phyloP scores from a whole-genome alignment of 2,888 invertebrate species.

The Tiphia femorata region DNA sequence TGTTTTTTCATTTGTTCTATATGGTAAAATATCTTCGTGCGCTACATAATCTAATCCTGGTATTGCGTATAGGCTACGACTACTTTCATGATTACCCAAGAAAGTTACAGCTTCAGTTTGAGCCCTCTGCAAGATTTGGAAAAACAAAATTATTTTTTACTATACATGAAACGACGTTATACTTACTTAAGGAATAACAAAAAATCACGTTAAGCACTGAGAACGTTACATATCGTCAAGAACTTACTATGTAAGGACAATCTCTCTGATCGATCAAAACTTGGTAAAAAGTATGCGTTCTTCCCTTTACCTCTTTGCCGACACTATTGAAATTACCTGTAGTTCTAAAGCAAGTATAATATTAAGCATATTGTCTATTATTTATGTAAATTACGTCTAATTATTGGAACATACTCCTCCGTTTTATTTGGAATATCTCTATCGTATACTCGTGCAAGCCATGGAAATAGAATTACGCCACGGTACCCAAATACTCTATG shows the following conservation, averaged over 20 bases:
- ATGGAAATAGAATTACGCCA: slow-evolving; percentile 96
- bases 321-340: slow-evolving; percentile 69
- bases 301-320: slow-evolving; percentile 89
- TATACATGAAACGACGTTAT: too few species aligned
- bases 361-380: not conserved
- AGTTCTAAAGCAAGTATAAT: slow-evolving; percentile 40
- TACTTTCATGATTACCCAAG: slow-evolving; percentile 95
- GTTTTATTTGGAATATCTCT: slow-evolving; percentile 84
- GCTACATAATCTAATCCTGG: slow-evolving; percentile 98
- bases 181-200: too few species aligned
- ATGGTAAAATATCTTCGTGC: slow-evolving; percentile 97
- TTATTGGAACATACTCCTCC: slow-evolving; percentile 66
- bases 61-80: slow-evolving; percentile 94
- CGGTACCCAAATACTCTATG: slow-evolving; percentile 98
- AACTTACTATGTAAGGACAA: slow-evolving; percentile 94
- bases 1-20: slow-evolving; percentile 87
- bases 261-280: slow-evolving; percentile 97
- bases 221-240: too few species aligned
- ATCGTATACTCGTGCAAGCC: slow-evolving; percentile 96
- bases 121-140: slow-evolving; percentile 79
- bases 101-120: slow-evolving; percentile 98
- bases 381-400: slow-evolving; percentile 1
- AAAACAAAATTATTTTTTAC: slow-evolving; percentile 6
- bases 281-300: slow-evolving; percentile 96
- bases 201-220: too few species aligned